These are phyloP conservation scores for Sebastes minor DNA, from an alignment of 2,797 vertebrate species.

Conservation along the genomic window DNA sequence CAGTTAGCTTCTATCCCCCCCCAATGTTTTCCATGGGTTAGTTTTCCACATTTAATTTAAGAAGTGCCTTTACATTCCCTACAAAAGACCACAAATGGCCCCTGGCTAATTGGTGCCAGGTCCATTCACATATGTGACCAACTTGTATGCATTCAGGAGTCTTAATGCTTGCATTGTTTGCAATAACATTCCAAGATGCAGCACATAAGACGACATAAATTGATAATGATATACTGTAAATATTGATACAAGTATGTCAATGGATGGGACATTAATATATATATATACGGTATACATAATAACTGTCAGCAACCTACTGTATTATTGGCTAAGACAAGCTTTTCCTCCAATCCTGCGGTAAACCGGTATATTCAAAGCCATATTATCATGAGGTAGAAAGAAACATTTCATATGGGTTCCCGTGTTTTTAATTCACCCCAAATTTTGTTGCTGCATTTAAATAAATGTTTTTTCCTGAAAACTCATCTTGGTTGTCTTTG, in stretches of 20 bases:
- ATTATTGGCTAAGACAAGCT: conserved; percentile 45
- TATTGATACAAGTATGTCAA: conserved; percentile 45
- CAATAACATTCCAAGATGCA: conserved; percentile 74
- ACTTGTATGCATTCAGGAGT: conserved; percentile 55
- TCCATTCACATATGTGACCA: conserved; percentile 39
- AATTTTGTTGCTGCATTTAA: conserved; percentile 61
- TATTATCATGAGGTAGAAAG: conserved; percentile 35
- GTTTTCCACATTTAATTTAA: conserved; percentile 79
- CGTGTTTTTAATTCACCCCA: conserved; percentile 33
- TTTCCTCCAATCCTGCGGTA: conserved; percentile 17
- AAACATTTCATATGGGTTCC: conserved; percentile 32
- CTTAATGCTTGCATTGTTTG: conserved; percentile 61
- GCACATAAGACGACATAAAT: conserved; percentile 41
- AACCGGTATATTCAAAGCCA: conserved; percentile 47
- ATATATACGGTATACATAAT: neutral
- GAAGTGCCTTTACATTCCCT: conserved; percentile 86
- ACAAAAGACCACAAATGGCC: conserved; percentile 52
- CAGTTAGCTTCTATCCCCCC: conserved; percentile 48
- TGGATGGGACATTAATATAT: conserved; percentile 47
- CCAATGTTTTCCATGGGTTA: conserved; percentile 40
- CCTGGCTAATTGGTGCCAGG: conserved; percentile 14
- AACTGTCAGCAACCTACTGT: conserved; percentile 41
- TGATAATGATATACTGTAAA: conserved; percentile 40
- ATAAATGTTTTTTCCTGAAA: conserved; percentile 72
- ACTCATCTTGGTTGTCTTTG: neutral